A percentile compares a stretch with the other conserved stretches of the same genome.
These are phyloP conservation scores for Empidonax alnorum DNA, from an alignment of 2,113 vertebrate genomes.

Conservation along the genomic window DNA sequence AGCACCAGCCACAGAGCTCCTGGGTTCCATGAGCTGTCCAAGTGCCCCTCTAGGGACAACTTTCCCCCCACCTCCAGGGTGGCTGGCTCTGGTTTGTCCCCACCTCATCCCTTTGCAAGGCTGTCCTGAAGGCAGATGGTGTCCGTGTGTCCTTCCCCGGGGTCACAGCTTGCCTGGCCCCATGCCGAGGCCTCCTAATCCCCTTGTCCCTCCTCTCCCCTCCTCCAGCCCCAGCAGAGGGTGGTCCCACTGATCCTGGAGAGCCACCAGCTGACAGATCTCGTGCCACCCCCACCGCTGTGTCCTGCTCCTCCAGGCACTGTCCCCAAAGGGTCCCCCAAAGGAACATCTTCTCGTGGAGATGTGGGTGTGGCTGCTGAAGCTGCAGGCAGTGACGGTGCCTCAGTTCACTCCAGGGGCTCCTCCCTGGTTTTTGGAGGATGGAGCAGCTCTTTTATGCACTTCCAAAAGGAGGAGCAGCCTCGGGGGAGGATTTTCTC, in stretches of 20 bases:
- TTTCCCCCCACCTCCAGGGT: not conserved
- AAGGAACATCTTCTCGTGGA: not conserved
- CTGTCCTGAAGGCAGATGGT: not conserved
- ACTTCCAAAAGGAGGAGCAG: not conserved
- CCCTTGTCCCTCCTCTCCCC: not conserved
- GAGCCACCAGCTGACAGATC: not conserved
- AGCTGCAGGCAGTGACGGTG: not conserved
- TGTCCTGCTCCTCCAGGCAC: not conserved
- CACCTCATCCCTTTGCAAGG: not conserved
- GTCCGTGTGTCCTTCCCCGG: not conserved
- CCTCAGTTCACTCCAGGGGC: not conserved
- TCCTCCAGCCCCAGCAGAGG: rapidly evolving
- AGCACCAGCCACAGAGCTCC: not conserved
- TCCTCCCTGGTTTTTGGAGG: not conserved
- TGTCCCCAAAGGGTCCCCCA: not conserved
- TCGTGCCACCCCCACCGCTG: not conserved
- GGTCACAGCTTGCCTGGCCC: not conserved
- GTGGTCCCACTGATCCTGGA: not conserved
- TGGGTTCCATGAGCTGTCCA: not conserved
- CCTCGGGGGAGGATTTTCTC: not conserved
- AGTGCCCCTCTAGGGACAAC: not conserved
- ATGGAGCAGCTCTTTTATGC: not conserved
- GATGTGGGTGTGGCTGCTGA: not conserved
- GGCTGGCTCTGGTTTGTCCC: not conserved
- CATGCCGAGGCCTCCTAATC: not conserved